Evolutionary conservation across 1,140 invertebrate species (phyloP), one percentile per base, ranked within the genome.

Genomic region (Oreohelix idahoensis): DNA sequence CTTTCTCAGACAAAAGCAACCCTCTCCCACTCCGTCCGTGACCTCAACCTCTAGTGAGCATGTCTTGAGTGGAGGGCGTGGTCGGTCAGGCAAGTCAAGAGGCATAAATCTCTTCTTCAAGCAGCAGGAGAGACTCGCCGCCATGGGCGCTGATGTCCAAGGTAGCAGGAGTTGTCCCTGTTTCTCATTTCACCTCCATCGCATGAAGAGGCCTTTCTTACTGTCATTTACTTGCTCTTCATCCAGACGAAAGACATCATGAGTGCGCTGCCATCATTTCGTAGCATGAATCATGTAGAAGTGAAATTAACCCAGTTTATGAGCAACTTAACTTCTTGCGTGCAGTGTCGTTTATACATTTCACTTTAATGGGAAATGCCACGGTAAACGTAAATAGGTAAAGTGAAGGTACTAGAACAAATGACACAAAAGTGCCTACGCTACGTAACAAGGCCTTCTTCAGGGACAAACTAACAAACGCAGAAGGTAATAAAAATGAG

Each of bases 91-190:
- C 77, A 84, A 81, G 66, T 90, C 89, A 20, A 85, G 86, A 66
- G 89, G 90, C 84, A 81, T 91, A 83, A 84, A 88, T 70, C 85
- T 91, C 36, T 91, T 90, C 84, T 83, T 86, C 51, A 87, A 86
- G 69, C 89, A 90, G 86, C 88, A 89, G 85, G 86, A 88, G 75
- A 87, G 89, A 79, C 81, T 90, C 58, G 83, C 84, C 71, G 84
- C 88, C 66, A 80, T 89, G 74, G 88, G 88, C 75, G 86, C 85
- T 75, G 86, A 89, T 84, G 82, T 88, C 69, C 87, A 88, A 90
- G 90, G 89, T 91, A 90, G 86, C 74, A 35, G 84, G n/a, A 78
- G 51, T 66, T 75, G 70, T 83, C 69, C 38, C 36, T 42, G 8
- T 35, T 42, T 39, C 78, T 51, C 66, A 32, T 81, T 45, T 38